Base-by-base conservation (phyloP, 2,113 vertebrate genomes). In the Plotosus lineatus region DNA sequence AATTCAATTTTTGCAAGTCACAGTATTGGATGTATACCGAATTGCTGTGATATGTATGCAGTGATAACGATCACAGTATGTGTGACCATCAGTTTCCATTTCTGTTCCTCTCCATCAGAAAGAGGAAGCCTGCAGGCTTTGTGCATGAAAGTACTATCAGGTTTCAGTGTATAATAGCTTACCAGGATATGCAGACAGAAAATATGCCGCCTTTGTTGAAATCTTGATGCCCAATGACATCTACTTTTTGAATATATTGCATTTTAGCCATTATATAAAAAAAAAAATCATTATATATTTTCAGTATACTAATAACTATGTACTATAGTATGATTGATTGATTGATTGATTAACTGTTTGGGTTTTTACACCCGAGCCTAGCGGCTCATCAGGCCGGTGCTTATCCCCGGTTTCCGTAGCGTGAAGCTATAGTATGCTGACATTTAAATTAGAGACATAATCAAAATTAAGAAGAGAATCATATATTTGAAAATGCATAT, bases 161-260 rank as follows among this genome's bases (percentile, higher is more conserved):
- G 40, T 80, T 80, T 80, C 78, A 77, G 14, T 44, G 21, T 40
- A 72, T 80, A 77, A 71, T 50, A 75, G 50, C 73, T 28, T 17
- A n/a, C n/a, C 23, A 40, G 63, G 61, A 76, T 44, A 46, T 19
- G 14, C 72, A 75, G 48, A 55, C 46, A 63, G 68, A 36, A 80
- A 77, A 63, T 63, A 72, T 53, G 14, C 71, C 69, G 82, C 82
- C 65, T 78, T 50, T 69, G 36, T 61, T 53, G 10, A 76, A 80
- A 76, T 53, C 51, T 19, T 63, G 56, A 44, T 10, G 73, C 40
- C 44, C 40, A 17, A 14, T 38, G 40, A n/a, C 46, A 66, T 66
- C n/a, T 19, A 23, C 46, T 31, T 33, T 68, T 53, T 63, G 53
- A 12, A 65, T 1, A 48, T 31, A 69, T 42, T 2, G 42, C 17